These are phyloP conservation scores for Paguma larvata DNA, from an alignment of 2,797 vertebrate species.

Conservation along the genomic window DNA sequence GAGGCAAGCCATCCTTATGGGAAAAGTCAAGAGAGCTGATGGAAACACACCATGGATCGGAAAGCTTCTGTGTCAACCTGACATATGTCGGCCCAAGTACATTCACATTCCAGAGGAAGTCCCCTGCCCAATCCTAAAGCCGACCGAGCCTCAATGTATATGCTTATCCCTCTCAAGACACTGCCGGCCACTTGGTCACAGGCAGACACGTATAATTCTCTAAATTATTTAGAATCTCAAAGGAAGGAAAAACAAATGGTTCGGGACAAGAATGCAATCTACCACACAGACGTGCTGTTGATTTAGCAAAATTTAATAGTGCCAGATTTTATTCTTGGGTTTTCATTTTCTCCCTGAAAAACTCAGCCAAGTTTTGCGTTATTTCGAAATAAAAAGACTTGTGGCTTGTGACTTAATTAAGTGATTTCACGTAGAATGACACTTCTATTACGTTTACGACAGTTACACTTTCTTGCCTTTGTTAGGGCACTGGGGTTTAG, in stretches of 20 bases:
- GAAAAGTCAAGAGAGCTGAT: not conserved
- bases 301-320: not conserved
- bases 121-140: not conserved
- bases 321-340: not conserved
- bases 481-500: not conserved
- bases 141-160: rapidly evolving
- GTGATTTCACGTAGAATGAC: not conserved
- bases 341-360: not conserved
- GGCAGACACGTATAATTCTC: too few relatives aligned
- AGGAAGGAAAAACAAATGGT: not conserved
- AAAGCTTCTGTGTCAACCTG: not conserved
- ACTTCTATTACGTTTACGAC: not conserved
- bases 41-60: not conserved
- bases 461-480: not conserved
- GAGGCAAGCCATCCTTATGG: not conserved
- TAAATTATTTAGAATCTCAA: not conserved
- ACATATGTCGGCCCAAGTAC: not conserved
- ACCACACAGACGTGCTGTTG: not conserved
- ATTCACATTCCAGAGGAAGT: not conserved
- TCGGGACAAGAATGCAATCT: not conserved
- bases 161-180: not conserved
- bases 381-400: not conserved
- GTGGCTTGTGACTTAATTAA: not conserved
- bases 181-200: not conserved
- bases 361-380: not conserved